Evolutionary conservation across 2,888 invertebrate genomes (phyloP), one percentile per base, ranked within the genome.

Genomic region (Suillia variegata): DNA sequence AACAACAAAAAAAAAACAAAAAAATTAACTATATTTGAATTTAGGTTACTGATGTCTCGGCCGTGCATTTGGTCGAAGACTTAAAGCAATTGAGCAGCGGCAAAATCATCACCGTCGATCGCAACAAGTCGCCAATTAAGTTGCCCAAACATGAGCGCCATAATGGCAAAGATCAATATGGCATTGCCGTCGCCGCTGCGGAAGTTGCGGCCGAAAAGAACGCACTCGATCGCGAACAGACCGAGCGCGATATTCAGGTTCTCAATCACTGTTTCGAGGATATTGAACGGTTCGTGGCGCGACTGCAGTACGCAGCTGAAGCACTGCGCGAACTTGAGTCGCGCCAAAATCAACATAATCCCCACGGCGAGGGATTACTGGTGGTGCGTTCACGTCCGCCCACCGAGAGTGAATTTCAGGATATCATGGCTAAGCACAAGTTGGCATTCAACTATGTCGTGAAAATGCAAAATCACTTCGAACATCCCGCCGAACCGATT

Each of bases 361-460:
- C 90, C 63, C 87, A 90, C 69, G 93, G 93, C 34, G 95, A 95
- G 80, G 94, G 97, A 20, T 92, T 99, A 87, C 84, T 99, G 65
- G 92, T 94, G 54, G 88, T 97, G 86, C 86, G 98, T 65, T 96
- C 98, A 8, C 90, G 95, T 63, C 96, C 98, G 1, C 99, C 99
- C 0, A 93, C 94, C 17, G 96, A 96, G 79, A 87, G 91, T 58
- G 98, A 99, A 79, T 99, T 98, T 83, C 88, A 94, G 56, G 98
- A 99, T 83, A 96, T 98, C 69, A 91, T 99, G 73, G 96, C 98
- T 80, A 99, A 99, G 84, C 98, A 98, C 83, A 99, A 99, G 83
- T 87, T 98, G 54, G 95, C 96, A 2, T 97, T 99, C 83, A 99
- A 98, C 80, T 85, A 98, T 62, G 83, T 98, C 76, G 96, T 97